Evolutionary conservation across 2,113 vertebrate species (phyloP), one percentile per base, ranked within the genome.

Genomic region (Nycticebus coucang): DNA sequence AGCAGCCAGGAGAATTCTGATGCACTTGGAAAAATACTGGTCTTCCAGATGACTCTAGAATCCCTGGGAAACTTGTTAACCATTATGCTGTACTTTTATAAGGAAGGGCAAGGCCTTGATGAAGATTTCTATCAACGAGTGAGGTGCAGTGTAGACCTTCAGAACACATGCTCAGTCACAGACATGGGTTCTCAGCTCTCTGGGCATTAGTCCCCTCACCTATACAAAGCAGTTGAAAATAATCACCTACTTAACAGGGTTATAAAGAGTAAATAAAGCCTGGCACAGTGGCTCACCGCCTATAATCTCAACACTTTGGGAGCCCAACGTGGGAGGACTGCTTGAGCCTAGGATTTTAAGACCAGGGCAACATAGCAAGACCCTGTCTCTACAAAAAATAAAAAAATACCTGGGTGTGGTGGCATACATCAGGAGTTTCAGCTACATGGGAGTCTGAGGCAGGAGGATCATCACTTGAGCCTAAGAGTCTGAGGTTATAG

Each of bases 11-110:
- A 64, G n/a, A n/a, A 35, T 62, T 69, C 71, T 2, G 17, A 28
- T 35, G 84, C 77, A 26, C 68, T 97, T 62, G 53, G 66, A 86
- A 87, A 95, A 80, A 71, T 33, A 45, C 21, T 57, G 59, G n/a
- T 84, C 66, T 81, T 87, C 45, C 64, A 91, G 90, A 84, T 14
- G 92, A 81, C 59, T 41, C 71, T 13, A 83, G 77, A 84, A 68
- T 72, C 45, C 66, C 85, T 11, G 11, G 84, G 81, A 84, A 91
- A 83, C 66, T 79, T 41, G 87, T n/a, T 1, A 8, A 55, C 62
- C 30, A 7, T 21, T 45, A 81, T 62, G 53, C 0, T 77, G 85
- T 37, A 60, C 83, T 92, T 81, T 17, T n/a, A 45, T 9, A 30
- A 79, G 81, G 82, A 74, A 72, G 78, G 19, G 8, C n/a, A 77